Evolutionary conservation across 2,113 vertebrate species (phyloP).

Genomic region (Hydrochoerus hydrochaeris): DNA sequence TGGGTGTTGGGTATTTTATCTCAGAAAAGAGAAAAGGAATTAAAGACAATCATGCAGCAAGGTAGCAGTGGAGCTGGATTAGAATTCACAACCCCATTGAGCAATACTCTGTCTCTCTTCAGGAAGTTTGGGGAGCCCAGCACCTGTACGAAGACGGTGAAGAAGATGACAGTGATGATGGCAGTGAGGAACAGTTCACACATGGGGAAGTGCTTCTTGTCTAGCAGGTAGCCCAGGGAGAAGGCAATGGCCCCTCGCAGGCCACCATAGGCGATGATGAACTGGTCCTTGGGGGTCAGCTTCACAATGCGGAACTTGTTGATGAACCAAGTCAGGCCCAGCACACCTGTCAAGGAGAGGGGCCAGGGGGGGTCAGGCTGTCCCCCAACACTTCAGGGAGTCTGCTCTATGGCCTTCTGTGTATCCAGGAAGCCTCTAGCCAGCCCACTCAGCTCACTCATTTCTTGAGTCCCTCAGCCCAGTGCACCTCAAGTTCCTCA

Average conservation of each 20-base stretch:
- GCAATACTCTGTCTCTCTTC: background rate
- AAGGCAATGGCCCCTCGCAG: constrained; percentile 98
- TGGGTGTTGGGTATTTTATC: background rate
- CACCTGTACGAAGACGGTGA: constrained; percentile 99
- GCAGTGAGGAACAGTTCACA: constrained; percentile 96
- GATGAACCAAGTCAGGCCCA: constrained; percentile 95
- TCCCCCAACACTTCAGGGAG: background rate
- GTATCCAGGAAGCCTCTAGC: background rate
- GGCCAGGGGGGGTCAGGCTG: background rate
- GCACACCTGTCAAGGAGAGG: constrained; percentile 89
- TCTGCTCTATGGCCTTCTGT: background rate
- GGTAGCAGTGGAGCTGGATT: background rate
- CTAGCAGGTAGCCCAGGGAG: constrained; percentile 95
- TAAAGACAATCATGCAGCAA: background rate
- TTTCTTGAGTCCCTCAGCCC: background rate
- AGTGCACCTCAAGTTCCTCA: background rate
- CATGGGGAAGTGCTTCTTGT: constrained; percentile 86
- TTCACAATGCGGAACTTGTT: constrained; percentile 99
- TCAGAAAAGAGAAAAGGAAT: background rate
- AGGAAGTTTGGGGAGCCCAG: constrained; percentile 30
- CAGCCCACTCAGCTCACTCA: background rate
- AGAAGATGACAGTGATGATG: constrained; percentile 99
- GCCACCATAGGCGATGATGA: constrained; percentile 98
- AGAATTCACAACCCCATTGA: background rate
- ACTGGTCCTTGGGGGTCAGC: constrained; percentile 98